Conservation (phyloP, 2,797 vertebrate species). For the Synanceia verrucosa region DNA sequence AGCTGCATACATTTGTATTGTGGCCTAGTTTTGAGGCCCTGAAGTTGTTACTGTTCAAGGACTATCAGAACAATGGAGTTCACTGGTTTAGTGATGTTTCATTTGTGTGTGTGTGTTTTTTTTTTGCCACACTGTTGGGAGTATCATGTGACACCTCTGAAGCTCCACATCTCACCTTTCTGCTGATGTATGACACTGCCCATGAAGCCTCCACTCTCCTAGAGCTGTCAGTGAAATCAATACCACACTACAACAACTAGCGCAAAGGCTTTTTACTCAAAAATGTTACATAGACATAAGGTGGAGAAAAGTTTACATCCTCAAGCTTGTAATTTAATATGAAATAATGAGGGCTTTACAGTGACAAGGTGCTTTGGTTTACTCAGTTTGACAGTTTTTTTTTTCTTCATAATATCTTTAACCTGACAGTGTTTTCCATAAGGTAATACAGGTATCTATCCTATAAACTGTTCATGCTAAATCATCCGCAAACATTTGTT, state of each 20-base stretch:
- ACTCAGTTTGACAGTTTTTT: conserved; percentile 3
- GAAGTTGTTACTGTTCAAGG: conserved; percentile 25
- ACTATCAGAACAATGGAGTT: conserved; percentile 36
- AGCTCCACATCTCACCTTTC: conserved; percentile 51
- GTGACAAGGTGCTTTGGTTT: conserved; percentile 7
- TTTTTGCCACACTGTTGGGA: conserved; percentile 23
- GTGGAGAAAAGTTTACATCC: conserved; percentile 16
- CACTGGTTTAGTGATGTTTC: conserved; percentile 28
- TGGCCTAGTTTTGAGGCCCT: conserved; percentile 44
- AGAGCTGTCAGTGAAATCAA: conserved; percentile 45
- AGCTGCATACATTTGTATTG: conserved; percentile 32
- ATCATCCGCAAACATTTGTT: neutral
- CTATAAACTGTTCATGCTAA: neutral
- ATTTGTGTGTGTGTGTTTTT: conserved; percentile 49
- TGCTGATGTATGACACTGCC: conserved; percentile 8
- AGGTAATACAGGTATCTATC: neutral
- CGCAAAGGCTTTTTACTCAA: conserved; percentile 12
- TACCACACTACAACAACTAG: conserved; percentile 9
- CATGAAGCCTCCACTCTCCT: conserved; percentile 11
- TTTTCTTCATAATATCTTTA: neutral
- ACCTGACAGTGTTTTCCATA: neutral
- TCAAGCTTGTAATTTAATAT: conserved; percentile 20
- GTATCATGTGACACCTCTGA: conserved; percentile 51
- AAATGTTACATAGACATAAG: conserved; percentile 19
- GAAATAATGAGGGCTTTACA: conserved; percentile 13